These are phyloP conservation scores for Subacronicta megacephala DNA, from an alignment of 2,888 invertebrate species.

Conservation along the genomic window DNA sequence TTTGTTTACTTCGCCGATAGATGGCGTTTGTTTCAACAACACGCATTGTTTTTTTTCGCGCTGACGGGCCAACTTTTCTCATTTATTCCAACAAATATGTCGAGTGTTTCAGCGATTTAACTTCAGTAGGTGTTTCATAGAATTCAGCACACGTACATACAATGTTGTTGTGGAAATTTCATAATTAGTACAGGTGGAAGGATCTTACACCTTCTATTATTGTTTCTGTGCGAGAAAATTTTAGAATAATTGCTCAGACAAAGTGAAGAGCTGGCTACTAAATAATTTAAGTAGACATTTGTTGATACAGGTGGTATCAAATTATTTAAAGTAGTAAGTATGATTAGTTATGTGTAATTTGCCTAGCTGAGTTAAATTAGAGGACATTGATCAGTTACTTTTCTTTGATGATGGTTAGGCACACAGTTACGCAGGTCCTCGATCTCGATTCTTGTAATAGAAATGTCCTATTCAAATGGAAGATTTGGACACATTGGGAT, in stretches of 20 bases:
- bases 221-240: conserved; percentile 11
- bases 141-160: conserved; percentile 47
- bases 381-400: too few species aligned
- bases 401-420: too few species aligned
- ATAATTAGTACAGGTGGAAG: conserved; percentile 47
- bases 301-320: conserved; percentile 1
- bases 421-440: too few species aligned
- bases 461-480: too few species aligned
- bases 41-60: conserved; percentile 66
- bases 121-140: conserved; percentile 51
- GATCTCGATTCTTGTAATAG: too few species aligned
- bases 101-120: conserved; percentile 60
- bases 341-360: too few species aligned
- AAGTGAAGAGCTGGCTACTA: conserved; percentile 5
- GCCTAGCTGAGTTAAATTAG: too few species aligned
- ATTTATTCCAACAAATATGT: conserved; percentile 71
- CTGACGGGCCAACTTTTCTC: conserved; percentile 66
- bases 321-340: neutral
- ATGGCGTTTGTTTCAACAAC: conserved; percentile 64
- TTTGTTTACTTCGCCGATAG: conserved; percentile 63
- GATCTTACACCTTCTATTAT: conserved; percentile 2
- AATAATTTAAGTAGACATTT: neutral
- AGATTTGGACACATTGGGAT: too few species aligned
- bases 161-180: conserved; percentile 43
- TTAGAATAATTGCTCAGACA: conserved; percentile 12